phyloP scores from a whole-genome alignment of 2,113 vertebrate genomes.

The Actenoides lindsayi region DNA sequence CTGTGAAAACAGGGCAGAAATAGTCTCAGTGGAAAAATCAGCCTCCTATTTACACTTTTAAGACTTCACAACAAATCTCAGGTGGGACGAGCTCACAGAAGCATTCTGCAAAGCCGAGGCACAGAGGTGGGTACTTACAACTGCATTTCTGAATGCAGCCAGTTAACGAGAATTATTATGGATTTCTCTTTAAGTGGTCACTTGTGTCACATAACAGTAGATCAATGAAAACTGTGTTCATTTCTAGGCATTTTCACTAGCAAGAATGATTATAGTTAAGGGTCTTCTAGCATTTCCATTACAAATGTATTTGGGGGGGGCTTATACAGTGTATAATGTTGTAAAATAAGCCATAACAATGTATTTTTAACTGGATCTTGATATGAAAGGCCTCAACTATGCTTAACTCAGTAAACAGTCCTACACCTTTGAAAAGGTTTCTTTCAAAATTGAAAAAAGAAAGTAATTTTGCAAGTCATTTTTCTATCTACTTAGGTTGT shows the following conservation, averaged over 20 bases:
- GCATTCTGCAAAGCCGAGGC: neutral
- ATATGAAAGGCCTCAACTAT: neutral
- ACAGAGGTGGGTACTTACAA: neutral
- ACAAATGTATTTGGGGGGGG: neutral
- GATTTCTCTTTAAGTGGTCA: slow-evolving; percentile 14
- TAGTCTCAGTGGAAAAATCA: neutral
- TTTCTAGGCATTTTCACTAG: slow-evolving; percentile 35
- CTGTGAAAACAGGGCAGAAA: neutral
- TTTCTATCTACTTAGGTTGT: neutral
- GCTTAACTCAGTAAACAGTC: neutral
- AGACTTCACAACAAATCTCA: neutral
- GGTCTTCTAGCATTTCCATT: neutral
- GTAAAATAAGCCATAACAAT: neutral
- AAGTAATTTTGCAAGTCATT: neutral
- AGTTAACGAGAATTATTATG: neutral
- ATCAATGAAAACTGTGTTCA: slow-evolving; percentile 36
- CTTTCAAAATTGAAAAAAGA: neutral
- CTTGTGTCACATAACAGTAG: slow-evolving; percentile 1
- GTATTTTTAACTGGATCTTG: neutral
- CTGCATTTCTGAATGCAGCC: neutral
- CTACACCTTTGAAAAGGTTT: neutral
- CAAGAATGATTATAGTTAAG: neutral
- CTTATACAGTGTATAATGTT: neutral
- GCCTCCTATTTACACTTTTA: neutral
- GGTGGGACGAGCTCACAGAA: neutral